phyloP scores from a whole-genome alignment of 2,113 vertebrate species.

The Pterophyllum scalare region DNA sequence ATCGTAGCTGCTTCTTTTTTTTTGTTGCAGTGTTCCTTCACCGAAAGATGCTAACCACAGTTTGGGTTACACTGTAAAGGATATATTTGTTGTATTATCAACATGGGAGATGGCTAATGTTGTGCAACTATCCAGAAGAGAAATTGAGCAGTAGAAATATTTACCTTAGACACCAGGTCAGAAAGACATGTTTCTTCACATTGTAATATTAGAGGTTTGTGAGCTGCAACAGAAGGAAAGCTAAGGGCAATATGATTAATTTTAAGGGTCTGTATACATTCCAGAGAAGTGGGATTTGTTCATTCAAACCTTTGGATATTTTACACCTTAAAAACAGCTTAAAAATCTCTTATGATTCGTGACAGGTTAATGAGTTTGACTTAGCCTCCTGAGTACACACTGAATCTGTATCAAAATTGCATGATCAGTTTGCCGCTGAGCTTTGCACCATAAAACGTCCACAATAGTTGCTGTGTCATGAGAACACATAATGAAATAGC shows the following conservation, averaged over 20 bases:
- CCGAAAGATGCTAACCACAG: neutral
- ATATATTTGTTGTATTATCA: neutral
- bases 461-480: conserved; percentile 65
- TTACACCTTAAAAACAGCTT: neutral
- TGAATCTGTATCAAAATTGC: neutral
- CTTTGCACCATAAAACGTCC: conserved; percentile 19
- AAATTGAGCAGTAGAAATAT: conserved; percentile 29
- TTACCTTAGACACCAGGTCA: conserved; percentile 15
- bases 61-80: conserved; percentile 9
- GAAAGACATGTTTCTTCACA: neutral
- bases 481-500: conserved; percentile 28
- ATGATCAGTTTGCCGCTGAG: neutral
- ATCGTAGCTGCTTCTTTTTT: conserved; percentile 10
- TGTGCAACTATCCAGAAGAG: neutral
- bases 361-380: conserved; percentile 31
- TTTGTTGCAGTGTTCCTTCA: conserved; percentile 21
- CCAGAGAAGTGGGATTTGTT: conserved; percentile 31
- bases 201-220: conserved; percentile 15
- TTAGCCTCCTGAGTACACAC: conserved; percentile 14
- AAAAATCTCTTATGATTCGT: conserved; percentile 34
- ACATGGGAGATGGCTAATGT: neutral
- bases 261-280: conserved; percentile 44
- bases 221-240: conserved; percentile 4
- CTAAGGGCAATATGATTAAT: conserved; percentile 17
- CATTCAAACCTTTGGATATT: conserved; percentile 33